Conservation (phyloP, 2,797 vertebrate species). For the Vipera latastei region DNA sequence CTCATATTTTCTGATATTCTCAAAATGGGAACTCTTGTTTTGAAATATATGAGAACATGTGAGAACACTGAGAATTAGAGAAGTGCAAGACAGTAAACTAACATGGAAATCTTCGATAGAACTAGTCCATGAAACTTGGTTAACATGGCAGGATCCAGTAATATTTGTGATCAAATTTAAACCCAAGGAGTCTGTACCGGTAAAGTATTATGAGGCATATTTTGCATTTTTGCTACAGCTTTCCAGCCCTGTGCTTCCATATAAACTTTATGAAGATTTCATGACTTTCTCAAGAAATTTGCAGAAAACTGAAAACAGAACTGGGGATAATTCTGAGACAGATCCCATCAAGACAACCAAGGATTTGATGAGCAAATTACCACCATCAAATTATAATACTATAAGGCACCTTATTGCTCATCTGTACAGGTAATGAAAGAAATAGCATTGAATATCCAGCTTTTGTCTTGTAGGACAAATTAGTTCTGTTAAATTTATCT, state of each 20-base stretch:
- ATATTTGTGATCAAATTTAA: not conserved
- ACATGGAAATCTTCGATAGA: no score
- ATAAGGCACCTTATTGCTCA: slow-evolving; percentile 83
- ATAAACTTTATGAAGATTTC: slow-evolving; percentile 82
- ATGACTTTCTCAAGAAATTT: slow-evolving; percentile 79
- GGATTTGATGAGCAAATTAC: slow-evolving; percentile 67
- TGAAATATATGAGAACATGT: not conserved
- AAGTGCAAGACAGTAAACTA: no score
- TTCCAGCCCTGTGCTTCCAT: slow-evolving; percentile 83
- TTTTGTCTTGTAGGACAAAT: not conserved
- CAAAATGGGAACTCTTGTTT: not conserved
- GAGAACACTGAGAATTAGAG: not conserved
- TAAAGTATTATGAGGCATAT: not conserved
- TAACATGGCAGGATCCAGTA: not conserved
- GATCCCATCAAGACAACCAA: slow-evolving; percentile 61
- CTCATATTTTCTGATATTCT: not conserved
- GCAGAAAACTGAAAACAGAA: slow-evolving; percentile 62
- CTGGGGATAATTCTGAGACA: slow-evolving; percentile 1
- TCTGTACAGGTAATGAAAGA: slow-evolving; percentile 75
- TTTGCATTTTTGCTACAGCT: slow-evolving; percentile 71
- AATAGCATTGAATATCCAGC: not conserved
- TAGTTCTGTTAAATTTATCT: not conserved
- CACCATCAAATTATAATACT: slow-evolving; percentile 80
- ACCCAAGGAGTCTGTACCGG: not conserved
- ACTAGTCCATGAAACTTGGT: not conserved